A percentile compares a stretch with the other conserved stretches of the same genome.
phyloP scores from a whole-genome alignment of 1,140 invertebrate genomes.

The Drosophila asahinai region DNA sequence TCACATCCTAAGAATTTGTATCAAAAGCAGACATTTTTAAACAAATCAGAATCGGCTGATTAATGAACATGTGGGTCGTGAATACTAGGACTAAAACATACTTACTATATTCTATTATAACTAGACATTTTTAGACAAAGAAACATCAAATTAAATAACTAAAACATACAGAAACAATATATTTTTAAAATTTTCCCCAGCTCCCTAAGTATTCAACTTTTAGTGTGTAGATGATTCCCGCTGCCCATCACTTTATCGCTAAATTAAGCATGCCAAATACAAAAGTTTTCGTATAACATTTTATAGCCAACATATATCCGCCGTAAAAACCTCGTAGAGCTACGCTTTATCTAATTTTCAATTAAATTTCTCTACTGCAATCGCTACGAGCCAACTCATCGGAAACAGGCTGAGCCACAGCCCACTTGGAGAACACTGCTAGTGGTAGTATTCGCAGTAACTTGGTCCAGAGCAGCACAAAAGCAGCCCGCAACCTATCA shows the following conservation, averaged over 20 bases:
- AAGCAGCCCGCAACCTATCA: slow-evolving; percentile 70
- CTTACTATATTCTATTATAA: no score
- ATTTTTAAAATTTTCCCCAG: no score
- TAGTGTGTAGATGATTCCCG: not conserved
- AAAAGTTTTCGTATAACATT: slow-evolving; percentile 10
- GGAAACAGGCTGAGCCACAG: slow-evolving; percentile 18
- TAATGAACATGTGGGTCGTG: no score
- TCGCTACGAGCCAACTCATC: slow-evolving; percentile 1
- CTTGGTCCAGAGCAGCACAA: slow-evolving; percentile 31
- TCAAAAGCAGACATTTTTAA: not conserved
- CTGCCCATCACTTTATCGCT: not conserved
- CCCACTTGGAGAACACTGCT: slow-evolving; percentile 12
- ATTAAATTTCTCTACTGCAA: slow-evolving; percentile 2
- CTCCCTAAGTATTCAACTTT: not conserved
- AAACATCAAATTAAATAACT: no score
- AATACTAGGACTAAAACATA: no score
- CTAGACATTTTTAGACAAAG: no score
- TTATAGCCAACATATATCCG: not conserved
- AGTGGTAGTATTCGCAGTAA: slow-evolving; percentile 3
- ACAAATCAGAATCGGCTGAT: no score
- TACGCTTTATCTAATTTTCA: slow-evolving; percentile 1
- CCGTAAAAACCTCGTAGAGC: not conserved
- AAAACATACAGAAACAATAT: no score
- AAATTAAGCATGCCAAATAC: not conserved
- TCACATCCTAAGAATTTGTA: not conserved